Evolutionary conservation across 2,797 vertebrate species (phyloP).

Genomic region (Hydrocynus forskahlii): DNA sequence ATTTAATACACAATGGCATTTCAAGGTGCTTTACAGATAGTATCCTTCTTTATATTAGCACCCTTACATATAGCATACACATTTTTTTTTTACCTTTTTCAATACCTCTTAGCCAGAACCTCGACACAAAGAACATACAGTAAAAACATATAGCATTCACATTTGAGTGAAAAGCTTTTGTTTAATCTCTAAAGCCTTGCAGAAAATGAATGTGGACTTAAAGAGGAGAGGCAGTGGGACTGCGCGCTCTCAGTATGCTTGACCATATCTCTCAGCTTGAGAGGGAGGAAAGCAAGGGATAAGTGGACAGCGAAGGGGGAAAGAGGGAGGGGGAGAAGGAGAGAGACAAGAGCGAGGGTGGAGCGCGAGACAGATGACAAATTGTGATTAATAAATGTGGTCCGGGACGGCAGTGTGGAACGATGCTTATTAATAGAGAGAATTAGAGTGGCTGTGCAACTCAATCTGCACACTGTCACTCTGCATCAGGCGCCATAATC

Average conservation of each 20-base stretch:
- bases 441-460: conserved; percentile 84
- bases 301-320: conserved; percentile 68
- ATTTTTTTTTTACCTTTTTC: background rate
- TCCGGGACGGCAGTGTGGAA: conserved; percentile 77
- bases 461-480: conserved; percentile 87
- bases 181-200: conserved; percentile 63
- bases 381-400: conserved; percentile 89
- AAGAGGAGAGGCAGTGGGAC: conserved; percentile 58
- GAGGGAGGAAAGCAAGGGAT: conserved; percentile 67
- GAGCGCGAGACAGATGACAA: conserved; percentile 82
- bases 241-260: conserved; percentile 75
- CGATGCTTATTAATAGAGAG: conserved; percentile 86
- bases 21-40: no score
- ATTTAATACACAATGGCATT: no score
- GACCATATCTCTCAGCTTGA: conserved; percentile 75
- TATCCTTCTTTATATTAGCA: no score
- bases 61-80: conserved; percentile 7
- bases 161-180: conserved; percentile 66
- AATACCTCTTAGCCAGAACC: conserved; percentile 31
- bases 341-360: conserved; percentile 65
- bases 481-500: conserved; percentile 84
- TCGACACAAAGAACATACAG: conserved; percentile 29
- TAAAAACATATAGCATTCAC: conserved; percentile 40
- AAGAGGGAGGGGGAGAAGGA: conserved; percentile 57
- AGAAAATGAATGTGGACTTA: conserved; percentile 68